These are phyloP conservation scores for Phytoseiulus persimilis DNA, from an alignment of 2,888 invertebrate species.

Conservation along the genomic window DNA sequence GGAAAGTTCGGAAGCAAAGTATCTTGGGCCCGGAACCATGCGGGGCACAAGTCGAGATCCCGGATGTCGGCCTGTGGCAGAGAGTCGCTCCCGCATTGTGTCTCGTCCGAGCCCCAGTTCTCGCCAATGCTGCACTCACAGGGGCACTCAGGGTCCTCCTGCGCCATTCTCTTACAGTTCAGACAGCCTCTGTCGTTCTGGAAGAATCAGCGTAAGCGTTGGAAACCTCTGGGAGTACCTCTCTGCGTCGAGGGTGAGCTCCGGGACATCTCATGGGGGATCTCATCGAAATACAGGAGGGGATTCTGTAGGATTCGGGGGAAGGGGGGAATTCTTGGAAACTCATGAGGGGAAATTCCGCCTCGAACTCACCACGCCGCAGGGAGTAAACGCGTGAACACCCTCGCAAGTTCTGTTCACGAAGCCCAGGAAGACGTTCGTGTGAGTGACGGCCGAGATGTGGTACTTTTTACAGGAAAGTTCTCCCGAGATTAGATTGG, in stretches of 20 bases:
- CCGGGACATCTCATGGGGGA: no score
- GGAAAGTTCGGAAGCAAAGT: background rate
- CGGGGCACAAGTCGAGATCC: background rate
- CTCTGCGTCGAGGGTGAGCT: no score
- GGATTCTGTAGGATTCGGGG: no score
- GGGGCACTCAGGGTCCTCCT: constrained; percentile 86
- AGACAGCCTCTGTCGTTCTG: constrained; percentile 71
- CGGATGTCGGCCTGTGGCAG: background rate
- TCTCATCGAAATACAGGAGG: no score
- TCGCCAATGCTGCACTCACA: constrained; percentile 64
- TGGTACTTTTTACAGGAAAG: constrained; percentile 71
- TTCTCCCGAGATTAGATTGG: constrained; percentile 76
- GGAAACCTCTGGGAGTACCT: no score
- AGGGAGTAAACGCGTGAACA: constrained; percentile 77
- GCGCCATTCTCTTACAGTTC: constrained; percentile 87
- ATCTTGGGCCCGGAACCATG: constrained; percentile 9
- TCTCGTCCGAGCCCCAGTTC: constrained; percentile 16
- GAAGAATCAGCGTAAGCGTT: constrained; percentile 21
- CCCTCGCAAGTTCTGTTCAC: constrained; percentile 77
- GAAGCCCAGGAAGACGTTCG: constrained; percentile 78
- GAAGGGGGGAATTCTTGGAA: no score
- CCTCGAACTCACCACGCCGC: constrained; percentile 66
- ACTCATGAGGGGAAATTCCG: no score
- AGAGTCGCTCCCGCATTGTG: constrained; percentile 41
- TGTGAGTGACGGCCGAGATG: constrained; percentile 62